Evolutionary conservation across 1,140 invertebrate genomes (phyloP).

Genomic region (Sycophila sp.): DNA sequence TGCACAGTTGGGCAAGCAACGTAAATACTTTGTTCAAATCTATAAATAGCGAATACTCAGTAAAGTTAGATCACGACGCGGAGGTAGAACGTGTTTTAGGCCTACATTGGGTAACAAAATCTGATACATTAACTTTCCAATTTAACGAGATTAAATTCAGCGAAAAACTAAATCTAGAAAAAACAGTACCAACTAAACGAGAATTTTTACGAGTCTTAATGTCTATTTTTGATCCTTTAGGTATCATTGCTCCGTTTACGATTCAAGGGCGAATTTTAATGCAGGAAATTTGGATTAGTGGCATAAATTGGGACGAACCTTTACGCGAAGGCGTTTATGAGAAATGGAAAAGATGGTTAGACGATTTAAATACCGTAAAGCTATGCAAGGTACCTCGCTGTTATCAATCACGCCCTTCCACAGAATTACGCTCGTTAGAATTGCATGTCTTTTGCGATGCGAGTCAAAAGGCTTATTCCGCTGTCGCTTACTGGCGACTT

Average conservation of each 20-base stretch:
- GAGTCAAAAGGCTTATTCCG: constrained; percentile 47
- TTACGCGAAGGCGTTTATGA: background rate
- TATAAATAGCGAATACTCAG: background rate
- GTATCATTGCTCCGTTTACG: too few species aligned
- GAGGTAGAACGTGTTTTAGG: background rate
- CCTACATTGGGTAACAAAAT: constrained; percentile 6
- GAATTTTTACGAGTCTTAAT: constrained; percentile 38
- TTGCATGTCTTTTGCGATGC: constrained; percentile 43
- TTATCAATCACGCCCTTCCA: background rate
- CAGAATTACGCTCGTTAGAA: background rate
- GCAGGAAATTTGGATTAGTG: constrained; percentile 52
- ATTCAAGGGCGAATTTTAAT: too few species aligned
- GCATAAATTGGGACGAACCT: constrained; percentile 6
- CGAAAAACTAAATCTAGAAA: background rate
- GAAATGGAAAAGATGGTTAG: constrained; percentile 37
- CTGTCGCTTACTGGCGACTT: constrained; percentile 43
- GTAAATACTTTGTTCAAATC: background rate
- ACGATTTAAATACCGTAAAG: constrained; percentile 12
- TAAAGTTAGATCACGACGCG: background rate
- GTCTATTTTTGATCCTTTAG: constrained; percentile 49
- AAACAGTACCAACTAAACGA: constrained; percentile 32
- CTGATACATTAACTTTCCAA: background rate
- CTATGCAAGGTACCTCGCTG: constrained; percentile 22
- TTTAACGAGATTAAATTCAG: background rate
- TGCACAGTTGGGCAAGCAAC: constrained; percentile 23